Conservation (phyloP, 2,888 invertebrate genomes). For the Netelia virgata region DNA sequence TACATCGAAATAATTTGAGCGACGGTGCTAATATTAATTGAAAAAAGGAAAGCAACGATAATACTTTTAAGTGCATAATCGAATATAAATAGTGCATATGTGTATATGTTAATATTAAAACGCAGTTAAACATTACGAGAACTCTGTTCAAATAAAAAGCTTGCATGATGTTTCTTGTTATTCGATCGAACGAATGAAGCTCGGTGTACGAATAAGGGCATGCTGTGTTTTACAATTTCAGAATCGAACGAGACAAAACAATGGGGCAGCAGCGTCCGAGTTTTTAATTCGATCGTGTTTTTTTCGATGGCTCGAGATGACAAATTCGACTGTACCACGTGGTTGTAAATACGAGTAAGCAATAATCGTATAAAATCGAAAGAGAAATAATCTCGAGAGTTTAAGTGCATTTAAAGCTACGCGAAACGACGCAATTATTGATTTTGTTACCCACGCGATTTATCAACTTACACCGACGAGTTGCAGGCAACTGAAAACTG, state of each 20-base stretch:
- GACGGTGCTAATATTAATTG: too few species aligned
- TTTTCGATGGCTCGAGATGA: too few species aligned
- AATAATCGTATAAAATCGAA: too few species aligned
- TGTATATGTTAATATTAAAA: background rate
- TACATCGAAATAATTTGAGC: too few species aligned
- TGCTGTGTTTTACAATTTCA: background rate
- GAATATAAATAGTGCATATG: background rate
- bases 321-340: background rate
- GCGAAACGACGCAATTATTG: background rate
- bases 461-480: constrained; percentile 57
- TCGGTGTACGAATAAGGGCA: too few species aligned
- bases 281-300: too few species aligned
- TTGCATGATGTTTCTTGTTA: background rate
- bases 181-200: background rate
- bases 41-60: too few species aligned
- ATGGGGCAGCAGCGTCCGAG: background rate
- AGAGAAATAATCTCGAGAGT: background rate
- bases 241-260: background rate
- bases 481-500: constrained; percentile 70
- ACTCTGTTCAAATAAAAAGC: background rate
- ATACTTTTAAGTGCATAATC: too few species aligned
- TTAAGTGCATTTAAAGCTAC: background rate
- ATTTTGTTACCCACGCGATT: background rate
- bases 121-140: background rate
- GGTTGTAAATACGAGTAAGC: too few species aligned